These are phyloP conservation scores for Daktulosphaira vitifoliae DNA, from an alignment of 1,140 invertebrate species.

Conservation along the genomic window DNA sequence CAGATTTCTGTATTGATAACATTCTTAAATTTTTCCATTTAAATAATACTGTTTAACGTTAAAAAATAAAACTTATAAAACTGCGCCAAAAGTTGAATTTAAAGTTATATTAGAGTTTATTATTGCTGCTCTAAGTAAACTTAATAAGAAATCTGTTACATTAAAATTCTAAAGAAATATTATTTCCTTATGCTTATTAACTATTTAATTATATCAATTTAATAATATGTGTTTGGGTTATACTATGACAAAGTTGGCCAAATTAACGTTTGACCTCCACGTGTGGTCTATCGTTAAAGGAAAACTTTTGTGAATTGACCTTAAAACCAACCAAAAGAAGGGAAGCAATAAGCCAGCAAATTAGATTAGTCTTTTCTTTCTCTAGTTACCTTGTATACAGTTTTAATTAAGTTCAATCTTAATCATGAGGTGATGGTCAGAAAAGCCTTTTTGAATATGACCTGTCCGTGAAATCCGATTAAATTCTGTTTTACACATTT, in stretches of 20 bases:
- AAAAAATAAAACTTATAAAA: no score
- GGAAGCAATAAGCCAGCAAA: constrained; percentile 6
- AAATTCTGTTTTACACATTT: constrained; percentile 3
- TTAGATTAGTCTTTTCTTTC: constrained; percentile 17
- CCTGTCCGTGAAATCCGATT: constrained; percentile 9
- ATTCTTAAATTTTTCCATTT: no score
- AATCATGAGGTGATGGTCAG: constrained; percentile 9
- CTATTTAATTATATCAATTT: no score
- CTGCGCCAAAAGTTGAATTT: no score
- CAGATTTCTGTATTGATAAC: no score
- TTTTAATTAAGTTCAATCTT: constrained; percentile 30
- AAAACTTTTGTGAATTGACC: constrained; percentile 13
- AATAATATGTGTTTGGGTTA: no score
- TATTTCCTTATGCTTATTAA: no score
- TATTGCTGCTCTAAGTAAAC: no score
- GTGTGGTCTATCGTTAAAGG: not conserved
- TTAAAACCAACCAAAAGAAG: constrained; percentile 18
- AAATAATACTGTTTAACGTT: no score
- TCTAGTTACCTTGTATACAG: not conserved
- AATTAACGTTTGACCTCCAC: constrained; percentile 2
- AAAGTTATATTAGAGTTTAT: no score
- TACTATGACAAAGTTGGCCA: not conserved
- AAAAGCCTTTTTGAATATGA: not conserved
- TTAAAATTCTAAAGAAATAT: no score
- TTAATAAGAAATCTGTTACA: no score